Percentiles rank a stretch among this genome's conserved stretches.
phyloP scores from a whole-genome alignment of 2,888 invertebrate species.

The Hypercompe scribonia region DNA sequence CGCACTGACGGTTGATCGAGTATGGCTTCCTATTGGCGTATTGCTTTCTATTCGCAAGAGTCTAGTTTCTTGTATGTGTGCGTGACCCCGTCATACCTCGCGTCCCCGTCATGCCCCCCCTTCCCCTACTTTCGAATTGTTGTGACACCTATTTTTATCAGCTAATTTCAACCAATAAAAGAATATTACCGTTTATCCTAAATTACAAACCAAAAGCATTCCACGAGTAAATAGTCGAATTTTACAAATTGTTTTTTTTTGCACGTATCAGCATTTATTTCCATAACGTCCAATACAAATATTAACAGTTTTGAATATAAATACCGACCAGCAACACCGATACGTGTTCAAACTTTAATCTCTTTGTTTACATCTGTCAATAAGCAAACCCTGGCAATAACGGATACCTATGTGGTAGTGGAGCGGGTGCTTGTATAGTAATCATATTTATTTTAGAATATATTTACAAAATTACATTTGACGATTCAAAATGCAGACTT shows the following conservation, averaged over 20 bases:
- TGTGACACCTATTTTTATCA: no score
- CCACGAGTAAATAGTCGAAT: slow-evolving; percentile 24
- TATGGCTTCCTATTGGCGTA: no score
- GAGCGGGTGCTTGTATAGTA: neutral
- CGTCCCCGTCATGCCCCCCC: no score
- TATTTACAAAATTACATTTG: neutral
- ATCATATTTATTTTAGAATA: neutral
- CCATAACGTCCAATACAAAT: slow-evolving; percentile 41
- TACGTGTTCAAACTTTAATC: slow-evolving; percentile 31
- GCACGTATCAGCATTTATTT: slow-evolving; percentile 32
- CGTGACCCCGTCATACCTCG: no score
- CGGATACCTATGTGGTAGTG: neutral
- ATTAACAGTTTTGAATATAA: slow-evolving; percentile 46
- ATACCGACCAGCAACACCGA: slow-evolving; percentile 40
- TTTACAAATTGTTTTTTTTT: slow-evolving; percentile 20
- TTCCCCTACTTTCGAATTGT: neutral
- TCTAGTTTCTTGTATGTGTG: no score
- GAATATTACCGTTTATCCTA: neutral
- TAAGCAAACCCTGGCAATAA: slow-evolving; percentile 5
- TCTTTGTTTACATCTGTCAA: slow-evolving; percentile 14
- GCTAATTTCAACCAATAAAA: neutral
- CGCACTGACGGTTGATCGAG: no score
- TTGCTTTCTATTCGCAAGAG: no score
- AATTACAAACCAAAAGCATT: neutral
- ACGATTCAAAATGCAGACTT: neutral